Base-by-base conservation (phyloP, 2,888 invertebrate species). In the Masnerella sp. region DNA sequence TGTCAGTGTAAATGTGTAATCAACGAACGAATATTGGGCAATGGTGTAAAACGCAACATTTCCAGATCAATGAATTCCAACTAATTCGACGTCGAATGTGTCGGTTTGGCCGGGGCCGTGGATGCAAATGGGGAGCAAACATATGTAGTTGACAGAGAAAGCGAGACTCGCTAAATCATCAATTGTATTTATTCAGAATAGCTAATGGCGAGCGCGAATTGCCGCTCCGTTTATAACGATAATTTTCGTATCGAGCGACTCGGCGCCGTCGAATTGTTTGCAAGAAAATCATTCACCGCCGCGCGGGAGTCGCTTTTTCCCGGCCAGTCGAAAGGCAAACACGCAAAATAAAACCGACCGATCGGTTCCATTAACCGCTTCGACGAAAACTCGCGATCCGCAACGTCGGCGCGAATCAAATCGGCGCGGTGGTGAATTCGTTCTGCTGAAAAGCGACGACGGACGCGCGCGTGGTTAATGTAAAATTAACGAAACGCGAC, bases 151-250 rank as follows among this genome's bases (percentile, higher is more conserved):
- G 67, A 73, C 72, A 73, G 56, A 73, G 72, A 73, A 73, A 67
- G 61, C 61, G 67, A 73, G 61, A 72, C 54, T 40, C 65, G 47
- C 68, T 68, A 64, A 76, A 76, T 77, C 69, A 75, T 77, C 75
- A 72, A 72, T 77, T 74, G 65, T 71, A 77, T 74, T 78, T 70
- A 74, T 74, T 71, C 70, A 52, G 69, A 74, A 78, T 71, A 75
- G 69, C 65, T 74, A 73, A 76, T 74, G 58, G 65, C 59, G 47
- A 49, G 36, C 42, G 62, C 56, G 67, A 69, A 45, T 52, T 61
- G 58, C 71, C 62, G 58, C 47, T 58, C 62, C 52, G 74, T 64
- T 75, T 62, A 69, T 58, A 58, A 65, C 49, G 49, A 71, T 71
- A 56, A 71, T 71, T 71, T 68, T 68, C 56, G 42, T 40, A 45